phyloP scores from a whole-genome alignment of 2,888 invertebrate genomes.

The Acholoe squamosa region DNA sequence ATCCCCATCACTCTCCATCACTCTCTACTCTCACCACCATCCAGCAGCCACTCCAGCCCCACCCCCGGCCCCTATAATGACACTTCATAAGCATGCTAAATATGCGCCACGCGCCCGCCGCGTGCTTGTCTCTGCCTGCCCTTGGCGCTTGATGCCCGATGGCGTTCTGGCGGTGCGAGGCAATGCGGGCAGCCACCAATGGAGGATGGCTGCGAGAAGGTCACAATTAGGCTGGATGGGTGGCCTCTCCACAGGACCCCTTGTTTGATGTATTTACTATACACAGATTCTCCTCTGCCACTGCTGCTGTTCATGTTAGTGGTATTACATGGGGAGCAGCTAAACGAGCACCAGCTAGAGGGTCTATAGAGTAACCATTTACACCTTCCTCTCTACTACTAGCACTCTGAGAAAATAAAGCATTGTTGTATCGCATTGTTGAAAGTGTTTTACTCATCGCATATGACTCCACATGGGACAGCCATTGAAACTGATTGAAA shows the following conservation, averaged over 20 bases:
- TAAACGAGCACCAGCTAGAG: constrained; percentile 6
- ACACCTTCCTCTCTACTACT: not conserved
- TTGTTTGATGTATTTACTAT: constrained; percentile 56
- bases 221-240: constrained; percentile 35
- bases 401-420: not conserved
- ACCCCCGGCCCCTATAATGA: constrained; percentile 37
- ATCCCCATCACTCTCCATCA: not conserved
- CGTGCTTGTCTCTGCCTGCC: not conserved
- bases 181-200: constrained; percentile 35
- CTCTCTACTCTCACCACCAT: constrained; percentile 35
- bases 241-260: not conserved
- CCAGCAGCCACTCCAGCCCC: constrained; percentile 33
- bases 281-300: not conserved
- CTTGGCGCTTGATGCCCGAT: not conserved
- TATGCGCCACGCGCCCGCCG: constrained; percentile 47
- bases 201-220: not conserved
- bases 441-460: not conserved
- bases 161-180: constrained; percentile 45
- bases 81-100: constrained; percentile 52
- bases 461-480: not conserved
- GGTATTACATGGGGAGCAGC: not conserved
- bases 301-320: not conserved
- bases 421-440: not conserved
- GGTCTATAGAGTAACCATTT: not conserved
- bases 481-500: constrained; percentile 5